Percentiles rank a stretch among this genome's conserved stretches.
These are phyloP conservation scores for Hirudinaria manillensis DNA, from an alignment of 2,888 invertebrate species.

Conservation along the genomic window DNA sequence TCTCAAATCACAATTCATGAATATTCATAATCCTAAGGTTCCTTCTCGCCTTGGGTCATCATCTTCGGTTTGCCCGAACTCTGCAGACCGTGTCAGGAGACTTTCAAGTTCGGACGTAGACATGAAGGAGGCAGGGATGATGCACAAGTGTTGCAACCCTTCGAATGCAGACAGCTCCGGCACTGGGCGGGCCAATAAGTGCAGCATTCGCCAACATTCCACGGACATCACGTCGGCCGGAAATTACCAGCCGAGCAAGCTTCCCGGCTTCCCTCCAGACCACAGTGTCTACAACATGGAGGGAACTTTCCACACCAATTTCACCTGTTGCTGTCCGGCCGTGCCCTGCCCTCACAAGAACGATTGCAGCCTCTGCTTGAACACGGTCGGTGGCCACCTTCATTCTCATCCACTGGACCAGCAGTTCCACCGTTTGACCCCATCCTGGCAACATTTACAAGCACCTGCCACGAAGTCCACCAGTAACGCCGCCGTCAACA, in stretches of 20 bases:
- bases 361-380: neutral
- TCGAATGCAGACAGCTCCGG: neutral
- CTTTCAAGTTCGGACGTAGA: slow-evolving; percentile 25
- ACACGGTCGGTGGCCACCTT: neutral
- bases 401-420: neutral
- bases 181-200: neutral
- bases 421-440: neutral
- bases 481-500: slow-evolving; percentile 24
- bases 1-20: too few species aligned
- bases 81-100: slow-evolving; percentile 11
- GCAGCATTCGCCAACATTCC: slow-evolving; percentile 19
- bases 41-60: slow-evolving; percentile 5
- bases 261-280: neutral
- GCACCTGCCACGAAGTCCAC: slow-evolving; percentile 16
- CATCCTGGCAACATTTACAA: neutral
- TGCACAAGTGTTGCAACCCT: slow-evolving; percentile 16
- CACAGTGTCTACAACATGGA: neutral
- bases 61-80: neutral
- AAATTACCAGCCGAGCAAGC: slow-evolving; percentile 14
- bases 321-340: neutral
- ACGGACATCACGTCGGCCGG: slow-evolving; percentile 18
- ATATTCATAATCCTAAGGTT: slow-evolving; percentile 4
- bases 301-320: neutral
- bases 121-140: slow-evolving; percentile 14
- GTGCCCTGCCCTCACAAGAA: neutral